Conservation (phyloP, 2,113 vertebrate species). For the Podarcis muralis region DNA sequence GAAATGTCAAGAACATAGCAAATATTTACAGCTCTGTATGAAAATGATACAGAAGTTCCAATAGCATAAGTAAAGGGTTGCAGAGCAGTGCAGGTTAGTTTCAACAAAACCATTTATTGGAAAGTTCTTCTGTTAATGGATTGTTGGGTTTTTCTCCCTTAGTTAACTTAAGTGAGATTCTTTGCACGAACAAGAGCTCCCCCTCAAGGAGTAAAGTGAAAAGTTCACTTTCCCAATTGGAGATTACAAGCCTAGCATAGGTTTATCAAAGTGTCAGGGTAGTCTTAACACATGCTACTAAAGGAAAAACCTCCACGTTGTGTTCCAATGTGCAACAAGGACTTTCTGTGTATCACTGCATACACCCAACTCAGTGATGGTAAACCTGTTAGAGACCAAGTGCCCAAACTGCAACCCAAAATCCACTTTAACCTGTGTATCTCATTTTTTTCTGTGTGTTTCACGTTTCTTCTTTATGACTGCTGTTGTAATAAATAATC, state of each 20-base stretch:
- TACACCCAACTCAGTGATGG: too few species aligned
- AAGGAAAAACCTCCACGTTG: neutral
- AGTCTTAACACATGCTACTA: slow-evolving; percentile 1
- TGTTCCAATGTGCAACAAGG: neutral
- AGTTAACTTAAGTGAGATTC: neutral
- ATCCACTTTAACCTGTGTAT: too few species aligned
- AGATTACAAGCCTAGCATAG: slow-evolving; percentile 3
- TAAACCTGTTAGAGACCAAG: too few species aligned
- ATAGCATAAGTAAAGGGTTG: neutral
- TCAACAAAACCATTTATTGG: neutral
- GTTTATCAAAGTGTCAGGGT: slow-evolving; percentile 1
- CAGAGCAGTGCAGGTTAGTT: neutral
- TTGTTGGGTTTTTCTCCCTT: neutral
- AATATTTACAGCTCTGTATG: neutral
- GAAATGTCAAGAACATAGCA: neutral
- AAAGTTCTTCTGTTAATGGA: slow-evolving; percentile 14
- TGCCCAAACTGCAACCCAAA: too few species aligned
- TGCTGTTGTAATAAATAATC: too few species aligned
- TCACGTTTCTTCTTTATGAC: too few species aligned
- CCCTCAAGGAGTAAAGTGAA: slow-evolving; percentile 62
- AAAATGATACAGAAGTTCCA: slow-evolving; percentile 18
- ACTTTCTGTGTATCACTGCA: neutral
- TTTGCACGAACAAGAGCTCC: slow-evolving; percentile 70
- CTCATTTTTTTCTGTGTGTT: too few species aligned
- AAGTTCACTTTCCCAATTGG: slow-evolving; percentile 51